Conservation (phyloP, 2,113 vertebrate species). For the Tragelaphus buxtoni region DNA sequence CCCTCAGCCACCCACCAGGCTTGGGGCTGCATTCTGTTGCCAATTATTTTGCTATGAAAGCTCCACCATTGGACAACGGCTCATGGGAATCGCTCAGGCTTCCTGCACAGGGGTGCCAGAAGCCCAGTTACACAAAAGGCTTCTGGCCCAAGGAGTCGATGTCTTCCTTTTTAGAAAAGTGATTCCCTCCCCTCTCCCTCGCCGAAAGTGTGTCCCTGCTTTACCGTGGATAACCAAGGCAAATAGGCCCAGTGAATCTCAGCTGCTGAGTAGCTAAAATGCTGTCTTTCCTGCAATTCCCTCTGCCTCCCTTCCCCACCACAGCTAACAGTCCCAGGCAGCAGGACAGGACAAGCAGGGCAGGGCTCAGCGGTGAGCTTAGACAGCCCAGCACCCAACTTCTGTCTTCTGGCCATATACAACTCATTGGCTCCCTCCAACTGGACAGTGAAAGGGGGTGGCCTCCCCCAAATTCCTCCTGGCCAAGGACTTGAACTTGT, state of each 20-base stretch:
- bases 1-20: too few species aligned
- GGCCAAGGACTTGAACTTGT: background rate
- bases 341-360: background rate
- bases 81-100: background rate
- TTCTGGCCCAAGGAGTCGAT: background rate
- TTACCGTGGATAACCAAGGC: background rate
- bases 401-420: background rate
- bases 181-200: too few species aligned
- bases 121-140: background rate
- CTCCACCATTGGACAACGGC: background rate
- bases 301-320: background rate
- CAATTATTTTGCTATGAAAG: constrained; percentile 19
- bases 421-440: background rate
- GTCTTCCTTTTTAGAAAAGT: constrained; percentile 18
- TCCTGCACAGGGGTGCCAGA: background rate
- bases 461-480: background rate
- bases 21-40: background rate
- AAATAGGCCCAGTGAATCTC: background rate
- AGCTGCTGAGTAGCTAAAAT: background rate
- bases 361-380: background rate
- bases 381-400: background rate
- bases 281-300: background rate
- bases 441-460: background rate
- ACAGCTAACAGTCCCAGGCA: background rate
- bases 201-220: background rate